Conservation (phyloP, 2,888 invertebrate genomes). For the Urechis unicinctus region DNA sequence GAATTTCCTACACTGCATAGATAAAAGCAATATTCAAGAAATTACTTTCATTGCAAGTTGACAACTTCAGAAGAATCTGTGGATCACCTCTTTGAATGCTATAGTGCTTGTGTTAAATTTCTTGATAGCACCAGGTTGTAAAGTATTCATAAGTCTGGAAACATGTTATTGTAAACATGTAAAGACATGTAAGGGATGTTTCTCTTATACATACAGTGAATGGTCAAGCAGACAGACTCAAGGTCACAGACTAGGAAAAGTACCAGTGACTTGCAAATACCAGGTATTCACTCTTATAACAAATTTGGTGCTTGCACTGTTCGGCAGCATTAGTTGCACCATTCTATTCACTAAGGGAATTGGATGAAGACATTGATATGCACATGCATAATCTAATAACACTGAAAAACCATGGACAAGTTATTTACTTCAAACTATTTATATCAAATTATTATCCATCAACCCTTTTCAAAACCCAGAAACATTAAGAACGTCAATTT, state of each 20-base stretch:
- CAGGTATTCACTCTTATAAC: too few species aligned
- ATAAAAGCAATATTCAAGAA: too few species aligned
- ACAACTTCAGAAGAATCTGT: background rate
- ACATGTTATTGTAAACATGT: background rate
- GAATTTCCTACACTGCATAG: too few species aligned
- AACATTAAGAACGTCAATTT: background rate
- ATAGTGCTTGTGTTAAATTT: conserved; percentile 11
- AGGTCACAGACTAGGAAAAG: background rate
- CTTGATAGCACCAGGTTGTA: conserved; percentile 11
- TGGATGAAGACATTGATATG: too few species aligned
- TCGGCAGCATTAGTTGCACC: too few species aligned
- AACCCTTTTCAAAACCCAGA: background rate
- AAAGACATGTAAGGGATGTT: background rate
- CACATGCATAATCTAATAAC: too few species aligned
- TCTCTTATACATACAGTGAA: too few species aligned
- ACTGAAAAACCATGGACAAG: background rate
- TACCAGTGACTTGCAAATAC: too few species aligned
- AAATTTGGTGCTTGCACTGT: too few species aligned
- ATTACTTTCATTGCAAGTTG: too few species aligned
- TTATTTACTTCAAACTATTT: background rate
- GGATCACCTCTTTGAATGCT: conserved; percentile 12
- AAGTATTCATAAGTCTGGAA: conserved; percentile 14
- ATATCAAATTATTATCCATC: background rate
- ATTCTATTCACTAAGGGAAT: too few species aligned
- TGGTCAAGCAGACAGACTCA: background rate